Evolutionary conservation across 2,113 vertebrate species (phyloP).

Genomic region (Lepisosteus osseus): DNA sequence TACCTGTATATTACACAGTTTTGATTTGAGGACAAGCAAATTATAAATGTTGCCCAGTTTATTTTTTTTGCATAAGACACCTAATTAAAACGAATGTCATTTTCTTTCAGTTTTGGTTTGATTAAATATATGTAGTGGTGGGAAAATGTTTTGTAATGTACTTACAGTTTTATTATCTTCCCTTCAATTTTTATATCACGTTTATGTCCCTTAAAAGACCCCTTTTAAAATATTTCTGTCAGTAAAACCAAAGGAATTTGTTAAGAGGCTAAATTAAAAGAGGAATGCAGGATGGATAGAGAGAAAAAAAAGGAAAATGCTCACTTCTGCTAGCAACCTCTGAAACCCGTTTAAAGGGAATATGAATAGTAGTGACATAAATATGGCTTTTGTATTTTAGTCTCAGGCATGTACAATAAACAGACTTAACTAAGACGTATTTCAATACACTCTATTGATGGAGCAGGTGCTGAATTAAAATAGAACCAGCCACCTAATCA

Average conservation of each 20-base stretch:
- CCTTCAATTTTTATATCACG: background rate
- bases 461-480: slow-evolving; percentile 54
- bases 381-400: background rate
- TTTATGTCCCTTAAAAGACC: background rate
- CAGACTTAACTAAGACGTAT: slow-evolving; percentile 56
- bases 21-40: too few species aligned
- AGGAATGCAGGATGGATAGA: background rate
- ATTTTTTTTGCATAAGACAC: too few species aligned
- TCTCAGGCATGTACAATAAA: slow-evolving; percentile 45
- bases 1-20: too few species aligned
- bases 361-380: background rate
- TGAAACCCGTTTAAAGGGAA: background rate
- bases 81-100: too few species aligned
- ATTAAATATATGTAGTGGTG: background rate
- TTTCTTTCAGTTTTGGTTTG: too few species aligned
- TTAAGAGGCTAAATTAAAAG: background rate
- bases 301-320: background rate
- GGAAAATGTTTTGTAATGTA: background rate
- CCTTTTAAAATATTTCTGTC: background rate
- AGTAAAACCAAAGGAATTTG: slow-evolving; percentile 3
- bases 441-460: slow-evolving; percentile 41
- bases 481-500: slow-evolving; percentile 52
- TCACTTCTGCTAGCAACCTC: background rate
- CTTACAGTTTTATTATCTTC: background rate
- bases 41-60: too few species aligned